A percentile compares a stretch with the other conserved stretches of the same genome.
These are phyloP conservation scores for Oxytorus armatus DNA, from an alignment of 2,888 invertebrate genomes.

Conservation along the genomic window DNA sequence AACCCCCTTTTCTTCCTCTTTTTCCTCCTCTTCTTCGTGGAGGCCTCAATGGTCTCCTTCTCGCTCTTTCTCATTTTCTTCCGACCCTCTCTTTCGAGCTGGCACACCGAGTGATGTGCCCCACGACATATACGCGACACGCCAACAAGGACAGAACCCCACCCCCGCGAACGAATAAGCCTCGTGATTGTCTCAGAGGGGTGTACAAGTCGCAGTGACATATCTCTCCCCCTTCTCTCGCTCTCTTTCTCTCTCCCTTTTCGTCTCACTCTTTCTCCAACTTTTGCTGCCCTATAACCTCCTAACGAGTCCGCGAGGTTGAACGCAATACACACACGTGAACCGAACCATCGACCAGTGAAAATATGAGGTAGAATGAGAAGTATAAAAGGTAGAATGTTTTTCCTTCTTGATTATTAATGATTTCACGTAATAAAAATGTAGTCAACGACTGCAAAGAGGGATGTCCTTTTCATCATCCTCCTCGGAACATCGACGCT, in stretches of 20 bases:
- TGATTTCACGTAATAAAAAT: constrained; percentile 15
- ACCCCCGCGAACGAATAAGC: constrained; percentile 72
- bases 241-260: not conserved
- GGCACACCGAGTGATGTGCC: constrained; percentile 75
- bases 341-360: constrained; percentile 30
- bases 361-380: constrained; percentile 2
- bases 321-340: constrained; percentile 27
- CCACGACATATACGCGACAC: constrained; percentile 72
- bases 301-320: constrained; percentile 61
- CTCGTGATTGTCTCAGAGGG: constrained; percentile 77
- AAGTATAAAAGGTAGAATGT: not conserved
- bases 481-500: not conserved
- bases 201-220: constrained; percentile 72
- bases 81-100: constrained; percentile 42
- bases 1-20: constrained; percentile 58
- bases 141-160: constrained; percentile 57
- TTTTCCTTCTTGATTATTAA: constrained; percentile 45
- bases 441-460: not conserved
- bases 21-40: constrained; percentile 53
- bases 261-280: constrained; percentile 5
- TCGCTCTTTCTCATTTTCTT: constrained; percentile 53
- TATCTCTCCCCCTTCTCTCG: constrained; percentile 67
- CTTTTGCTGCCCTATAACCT: constrained; percentile 53
- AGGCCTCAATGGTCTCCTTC: constrained; percentile 54
- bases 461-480: constrained; percentile 16